A percentile compares a stretch with the other conserved stretches of the same genome.
Evolutionary conservation across 2,113 vertebrate species (phyloP).

Genomic region (Charina bottae): DNA sequence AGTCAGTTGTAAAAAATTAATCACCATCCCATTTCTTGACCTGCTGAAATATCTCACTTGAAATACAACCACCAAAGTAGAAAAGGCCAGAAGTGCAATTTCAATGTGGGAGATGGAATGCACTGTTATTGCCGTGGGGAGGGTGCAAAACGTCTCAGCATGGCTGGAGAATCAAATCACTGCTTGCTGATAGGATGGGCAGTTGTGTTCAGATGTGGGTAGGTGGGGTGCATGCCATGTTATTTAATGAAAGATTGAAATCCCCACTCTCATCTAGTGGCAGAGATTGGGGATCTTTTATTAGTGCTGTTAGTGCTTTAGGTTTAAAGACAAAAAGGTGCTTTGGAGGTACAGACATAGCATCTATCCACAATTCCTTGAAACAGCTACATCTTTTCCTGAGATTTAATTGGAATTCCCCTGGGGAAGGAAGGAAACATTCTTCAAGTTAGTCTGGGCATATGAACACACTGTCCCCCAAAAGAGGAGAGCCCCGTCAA

Average conservation of each 20-base stretch:
- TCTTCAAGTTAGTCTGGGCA: neutral
- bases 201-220: neutral
- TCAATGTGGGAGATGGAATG: neutral
- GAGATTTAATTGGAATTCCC: neutral
- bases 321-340: neutral
- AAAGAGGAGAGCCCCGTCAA: neutral
- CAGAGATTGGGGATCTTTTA: neutral
- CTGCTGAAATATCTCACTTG: neutral
- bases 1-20: neutral
- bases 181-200: neutral
- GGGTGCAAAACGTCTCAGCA: neutral
- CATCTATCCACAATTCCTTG: neutral
- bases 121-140: neutral
- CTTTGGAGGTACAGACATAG: neutral
- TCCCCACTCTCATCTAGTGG: neutral
- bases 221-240: neutral
- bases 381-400: neutral
- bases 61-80: neutral
- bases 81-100: neutral
- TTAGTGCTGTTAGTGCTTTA: neutral
- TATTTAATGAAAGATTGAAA: neutral
- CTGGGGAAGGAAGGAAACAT: neutral
- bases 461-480: neutral
- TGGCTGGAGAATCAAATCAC: neutral
- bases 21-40: neutral